phyloP scores from a whole-genome alignment of 1,140 invertebrate species.

The Pseudomyrmex gracilis region DNA sequence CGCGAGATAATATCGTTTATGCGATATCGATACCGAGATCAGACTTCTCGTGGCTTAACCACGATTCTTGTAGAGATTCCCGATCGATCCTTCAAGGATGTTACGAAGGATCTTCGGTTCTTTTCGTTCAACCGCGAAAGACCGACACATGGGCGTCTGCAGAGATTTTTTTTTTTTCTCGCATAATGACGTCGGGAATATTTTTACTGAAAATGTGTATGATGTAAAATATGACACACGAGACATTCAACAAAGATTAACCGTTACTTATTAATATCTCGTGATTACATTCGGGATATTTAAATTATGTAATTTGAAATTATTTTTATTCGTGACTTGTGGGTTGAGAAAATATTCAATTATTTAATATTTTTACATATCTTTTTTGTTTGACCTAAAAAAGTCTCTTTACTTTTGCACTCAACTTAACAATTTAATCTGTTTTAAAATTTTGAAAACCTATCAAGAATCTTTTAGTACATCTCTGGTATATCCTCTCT shows the following conservation, averaged over 20 bases:
- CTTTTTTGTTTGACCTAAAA: background rate
- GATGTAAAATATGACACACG: background rate
- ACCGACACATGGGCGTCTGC: slow-evolving; percentile 8
- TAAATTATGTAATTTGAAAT: background rate
- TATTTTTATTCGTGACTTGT: background rate
- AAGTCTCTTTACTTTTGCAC: background rate
- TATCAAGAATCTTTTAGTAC: no score
- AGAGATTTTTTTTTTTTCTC: slow-evolving; percentile 9
- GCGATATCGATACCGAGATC: slow-evolving; percentile 60
- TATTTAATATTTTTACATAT: background rate
- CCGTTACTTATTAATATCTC: background rate
- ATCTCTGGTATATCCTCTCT: no score
- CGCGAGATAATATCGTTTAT: slow-evolving; percentile 55
- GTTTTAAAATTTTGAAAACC: background rate
- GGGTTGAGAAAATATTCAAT: background rate
- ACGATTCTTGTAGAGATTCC: slow-evolving; percentile 39
- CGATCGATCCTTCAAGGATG: slow-evolving; percentile 58
- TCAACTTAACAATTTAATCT: no score
- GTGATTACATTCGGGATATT: background rate
- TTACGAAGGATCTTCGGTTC: slow-evolving; percentile 26
- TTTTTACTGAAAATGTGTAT: background rate
- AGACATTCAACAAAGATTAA: background rate
- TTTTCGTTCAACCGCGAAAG: slow-evolving; percentile 29
- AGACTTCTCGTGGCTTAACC: slow-evolving; percentile 49
- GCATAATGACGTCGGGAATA: slow-evolving; percentile 23